These are phyloP conservation scores for Apotomis betuletana DNA, from an alignment of 2,888 invertebrate genomes.

Conservation along the genomic window DNA sequence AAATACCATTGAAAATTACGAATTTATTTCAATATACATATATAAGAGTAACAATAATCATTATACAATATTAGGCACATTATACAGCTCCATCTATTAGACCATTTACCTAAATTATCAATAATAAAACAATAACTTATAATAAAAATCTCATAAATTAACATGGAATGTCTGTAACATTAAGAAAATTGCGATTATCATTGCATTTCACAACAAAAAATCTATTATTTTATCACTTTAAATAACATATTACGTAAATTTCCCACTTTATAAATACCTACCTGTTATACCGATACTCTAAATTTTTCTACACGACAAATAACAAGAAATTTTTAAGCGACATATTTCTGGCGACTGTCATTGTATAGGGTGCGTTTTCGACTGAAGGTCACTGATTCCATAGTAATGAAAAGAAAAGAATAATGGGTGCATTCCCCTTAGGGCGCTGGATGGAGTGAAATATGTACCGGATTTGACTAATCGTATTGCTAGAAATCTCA, in stretches of 20 bases:
- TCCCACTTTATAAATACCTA: too few relatives aligned
- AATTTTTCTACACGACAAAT: neutral
- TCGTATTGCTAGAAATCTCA: too few relatives aligned
- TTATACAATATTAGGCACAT: slow-evolving; percentile 31
- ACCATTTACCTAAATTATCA: slow-evolving; percentile 10
- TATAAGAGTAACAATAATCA: slow-evolving; percentile 30
- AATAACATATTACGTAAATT: neutral
- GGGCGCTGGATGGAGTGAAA: too few relatives aligned
- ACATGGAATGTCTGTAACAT: slow-evolving; percentile 24
- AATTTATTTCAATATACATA: slow-evolving; percentile 24
- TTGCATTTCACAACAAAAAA: neutral
- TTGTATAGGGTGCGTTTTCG: too few relatives aligned
- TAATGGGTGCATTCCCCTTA: too few relatives aligned
- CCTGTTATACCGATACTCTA: too few relatives aligned
- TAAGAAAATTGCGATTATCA: slow-evolving; percentile 7
- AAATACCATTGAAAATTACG: slow-evolving; percentile 7
- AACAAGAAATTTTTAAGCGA: too few relatives aligned
- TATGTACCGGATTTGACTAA: too few relatives aligned
- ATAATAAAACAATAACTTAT: slow-evolving; percentile 19
- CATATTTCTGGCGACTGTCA: too few relatives aligned
- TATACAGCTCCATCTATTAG: slow-evolving; percentile 21
- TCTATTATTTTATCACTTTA: neutral
- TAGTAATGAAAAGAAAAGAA: too few relatives aligned
- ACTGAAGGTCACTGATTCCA: too few relatives aligned
- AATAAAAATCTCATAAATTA: slow-evolving; percentile 25